Conservation (phyloP, 53 echinoderm and acorn worm genomes). For the Temnopleurus reevesii region DNA sequence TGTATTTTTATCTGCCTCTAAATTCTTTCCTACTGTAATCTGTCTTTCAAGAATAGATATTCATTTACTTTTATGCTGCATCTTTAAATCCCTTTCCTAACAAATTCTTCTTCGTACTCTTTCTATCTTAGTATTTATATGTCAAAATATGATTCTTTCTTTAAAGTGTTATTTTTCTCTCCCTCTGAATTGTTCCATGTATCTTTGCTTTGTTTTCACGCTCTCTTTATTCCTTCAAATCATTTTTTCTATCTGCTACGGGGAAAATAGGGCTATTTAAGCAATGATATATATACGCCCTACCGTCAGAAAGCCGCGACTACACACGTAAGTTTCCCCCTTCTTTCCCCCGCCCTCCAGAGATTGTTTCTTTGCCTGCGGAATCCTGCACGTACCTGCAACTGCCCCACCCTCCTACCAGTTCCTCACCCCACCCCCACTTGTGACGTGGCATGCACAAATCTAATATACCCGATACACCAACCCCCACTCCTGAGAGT, state of each 20-base stretch:
- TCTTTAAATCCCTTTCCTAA: neutral
- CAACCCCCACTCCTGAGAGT: neutral
- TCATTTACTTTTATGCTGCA: neutral
- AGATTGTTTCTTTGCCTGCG: neutral
- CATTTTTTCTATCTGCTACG: constrained; percentile 21
- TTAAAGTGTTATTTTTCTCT: neutral
- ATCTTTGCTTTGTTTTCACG: neutral
- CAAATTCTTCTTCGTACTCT: too few species aligned
- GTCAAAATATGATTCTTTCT: too few species aligned
- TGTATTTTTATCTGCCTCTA: too few species aligned
- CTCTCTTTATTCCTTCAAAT: neutral
- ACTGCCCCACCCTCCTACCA: neutral
- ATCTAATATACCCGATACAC: neutral
- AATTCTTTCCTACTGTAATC: neutral
- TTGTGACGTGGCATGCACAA: neutral
- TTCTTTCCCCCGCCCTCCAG: neutral
- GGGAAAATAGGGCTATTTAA: constrained; percentile 29
- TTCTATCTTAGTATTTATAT: too few species aligned
- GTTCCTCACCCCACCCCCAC: neutral
- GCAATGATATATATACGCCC: constrained; percentile 60
- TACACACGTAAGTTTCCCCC: constrained; percentile 73
- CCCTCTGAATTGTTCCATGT: neutral
- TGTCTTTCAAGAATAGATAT: neutral
- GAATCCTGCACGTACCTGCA: constrained; percentile 14
- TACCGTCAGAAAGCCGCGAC: constrained; percentile 73